Base-by-base conservation (phyloP, 2,888 invertebrate species). In the Diabrotica balteata region DNA sequence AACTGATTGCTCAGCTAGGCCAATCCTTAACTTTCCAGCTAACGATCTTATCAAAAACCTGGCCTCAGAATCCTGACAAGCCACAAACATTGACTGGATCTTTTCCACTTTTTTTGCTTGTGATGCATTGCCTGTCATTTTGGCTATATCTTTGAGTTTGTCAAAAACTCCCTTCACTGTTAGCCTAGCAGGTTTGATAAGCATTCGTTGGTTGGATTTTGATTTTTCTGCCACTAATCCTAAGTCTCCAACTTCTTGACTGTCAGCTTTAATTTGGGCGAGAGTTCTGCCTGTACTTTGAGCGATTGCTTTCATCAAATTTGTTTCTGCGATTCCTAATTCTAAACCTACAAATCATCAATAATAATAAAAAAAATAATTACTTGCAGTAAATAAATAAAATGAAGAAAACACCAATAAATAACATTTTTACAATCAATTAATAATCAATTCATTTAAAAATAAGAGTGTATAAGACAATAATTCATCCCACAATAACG, bases 1-100 rank as follows among this genome's bases (percentile, higher is more conserved):
- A 47, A 98, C 91, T 0, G 97, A 97, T 84, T 98, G 97, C 81
- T 99, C 99, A 0, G 98, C 99, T 66, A 99, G 86, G 0, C 98
- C 98, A 76, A 99, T 96, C 57, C 99, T 88, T 65, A 99, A 86
- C 85, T 98, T 99, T 44, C 98, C 98, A 69, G 94, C 91, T 22
- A 98, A 83, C 0, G 96, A 96, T 73, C 98, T 86, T 62, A 97
- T 94, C 11, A 98, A 86, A 82, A 92, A 98, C 62, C 94, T 88
- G 0, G 97, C 95, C 84, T 98, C 98, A 0, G 90, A 90, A 69
- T 91, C 88, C 57, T 93, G 89, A 81, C 97, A 97, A 0, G 98
- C 96, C 0, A 98, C 95, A 81, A 98, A 94, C 82, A 99, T 87
- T 0, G 92, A 88, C 79, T 97, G 95, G 73, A 99, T 97, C 80